Conservation (phyloP, 2,797 vertebrate genomes). For the Tapera naevia region DNA sequence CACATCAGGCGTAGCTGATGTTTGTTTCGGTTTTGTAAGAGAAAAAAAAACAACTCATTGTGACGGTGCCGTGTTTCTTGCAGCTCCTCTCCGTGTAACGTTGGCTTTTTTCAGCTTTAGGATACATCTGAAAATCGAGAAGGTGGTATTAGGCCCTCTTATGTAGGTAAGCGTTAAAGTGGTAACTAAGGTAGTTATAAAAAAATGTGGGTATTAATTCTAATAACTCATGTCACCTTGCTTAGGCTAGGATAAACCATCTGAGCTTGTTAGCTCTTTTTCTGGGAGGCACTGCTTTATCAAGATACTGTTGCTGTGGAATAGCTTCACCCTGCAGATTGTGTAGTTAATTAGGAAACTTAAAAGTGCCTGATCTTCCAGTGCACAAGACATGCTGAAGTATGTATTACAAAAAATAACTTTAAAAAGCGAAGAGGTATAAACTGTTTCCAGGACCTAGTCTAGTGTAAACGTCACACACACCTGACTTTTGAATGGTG, state of each 20-base stretch:
- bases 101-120: not conserved
- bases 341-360: not conserved
- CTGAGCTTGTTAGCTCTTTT: accelerated
- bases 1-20: accelerated
- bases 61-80: not conserved
- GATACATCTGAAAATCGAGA: not conserved
- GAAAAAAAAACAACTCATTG: accelerated
- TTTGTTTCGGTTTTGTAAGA: not conserved
- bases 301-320: not conserved
- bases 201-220: accelerated
- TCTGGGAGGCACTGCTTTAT: not conserved
- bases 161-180: not conserved
- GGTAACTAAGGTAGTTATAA: not conserved
- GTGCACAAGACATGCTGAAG: accelerated
- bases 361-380: accelerated
- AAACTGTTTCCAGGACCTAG: not conserved
- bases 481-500: not conserved
- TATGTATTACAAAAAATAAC: accelerated
- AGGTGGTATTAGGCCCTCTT: accelerated
- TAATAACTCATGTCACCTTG: accelerated
- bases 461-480: accelerated
- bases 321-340: not conserved
- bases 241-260: not conserved
- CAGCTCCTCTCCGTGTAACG: accelerated
- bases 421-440: accelerated